Evolutionary conservation across 2,113 vertebrate species (phyloP), one percentile per base, ranked within the genome.

Genomic region (Crocuta crocuta): DNA sequence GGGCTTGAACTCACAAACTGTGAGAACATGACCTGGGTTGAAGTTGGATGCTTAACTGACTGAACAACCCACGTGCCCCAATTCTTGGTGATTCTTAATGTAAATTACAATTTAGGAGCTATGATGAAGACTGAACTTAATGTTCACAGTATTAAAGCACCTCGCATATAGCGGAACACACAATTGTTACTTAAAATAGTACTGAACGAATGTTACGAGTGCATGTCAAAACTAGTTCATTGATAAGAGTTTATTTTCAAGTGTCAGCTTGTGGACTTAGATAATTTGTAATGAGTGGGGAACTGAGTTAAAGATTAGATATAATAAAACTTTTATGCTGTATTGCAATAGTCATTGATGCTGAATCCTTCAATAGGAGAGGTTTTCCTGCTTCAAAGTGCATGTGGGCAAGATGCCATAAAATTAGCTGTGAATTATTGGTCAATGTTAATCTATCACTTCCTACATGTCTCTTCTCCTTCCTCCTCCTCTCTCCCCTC

Each of bases 101-200:
- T 26, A 90, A 97, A 15, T 24, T 80, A 91, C 4, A 84, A 33
- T 21, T 78, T 58, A 78, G 83, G n/a, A 89, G 70, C 10, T 15
- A 55, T 3, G 23, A 53, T 91, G 84, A 80, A 91, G 82, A 68
- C 1, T 50, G 8, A 11, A 58, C 31, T 92, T 87, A 78, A 78
- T 43, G 35, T 76, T 84, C 45, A n/a, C 4, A 39, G 7, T 39
- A 26, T 73, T 10, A 4, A 9, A 65, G 43, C 4, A 79, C n/a
- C 39, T 31, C 21, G 1, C 21, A 70, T 23, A 66, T 4, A 81
- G 28, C 2, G 4, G 0, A 74, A 13, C 1, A 26, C 13, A 74
- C 21, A 48, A 61, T 0, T 13, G 24, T 28, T 63, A 81, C 8
- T 71, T 78, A 26, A 85, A 89, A 70, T 39, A 10, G 7, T n/a